Base-by-base conservation (phyloP, 1,140 invertebrate species). In the Orchesella cincta region DNA sequence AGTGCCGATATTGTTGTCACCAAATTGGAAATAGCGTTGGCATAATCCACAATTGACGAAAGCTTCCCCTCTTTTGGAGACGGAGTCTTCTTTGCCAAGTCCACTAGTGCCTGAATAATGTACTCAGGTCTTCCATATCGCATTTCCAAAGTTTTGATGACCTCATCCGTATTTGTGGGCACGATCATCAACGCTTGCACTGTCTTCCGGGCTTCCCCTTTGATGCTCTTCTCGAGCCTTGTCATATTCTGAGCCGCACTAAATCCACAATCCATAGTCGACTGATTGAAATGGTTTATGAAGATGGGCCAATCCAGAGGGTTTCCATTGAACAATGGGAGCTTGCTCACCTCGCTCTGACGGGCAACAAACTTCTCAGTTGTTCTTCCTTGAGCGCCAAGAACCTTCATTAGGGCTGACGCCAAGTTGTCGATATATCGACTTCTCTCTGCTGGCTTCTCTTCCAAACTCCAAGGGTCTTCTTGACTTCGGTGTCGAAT, bases 241-340 rank as follows among this genome's bases (percentile, higher is more conserved):
- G 20, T 35, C 35, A 78, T 70, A 28, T 78, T 78, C 35, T 78
- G 52, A 0, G 23, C 78, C n/a, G 75, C 12, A 2, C 67, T 29
- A 16, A 76, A 75, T 28, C 28, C n/a, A 31, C 74, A 79, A 26
- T 51, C 52, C 23, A 36, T 31, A 18, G 54, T 76, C 0, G 67
- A 33, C 5, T 34, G 23, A 1, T 33, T 18, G 28, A 51, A 71
- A 23, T 73, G 29, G 18, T 18, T 5, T n/a, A 74, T 70, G 36
- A 78, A 78, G 16, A 33, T 3, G 1, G 76, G 76, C 76, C 76
- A 77, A 1, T 77, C 71, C 0, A 54, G 70, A 1, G 76, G 76
- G 3, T 76, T n/a, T 2, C 72, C 76, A 0, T 1, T 14, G 23
- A 77, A 77, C 1, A 36, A 1, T 0, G 76, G 71, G 0, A 77